Conservation (phyloP, 2,797 vertebrate genomes). For the Pseudochaenichthys georgianus region DNA sequence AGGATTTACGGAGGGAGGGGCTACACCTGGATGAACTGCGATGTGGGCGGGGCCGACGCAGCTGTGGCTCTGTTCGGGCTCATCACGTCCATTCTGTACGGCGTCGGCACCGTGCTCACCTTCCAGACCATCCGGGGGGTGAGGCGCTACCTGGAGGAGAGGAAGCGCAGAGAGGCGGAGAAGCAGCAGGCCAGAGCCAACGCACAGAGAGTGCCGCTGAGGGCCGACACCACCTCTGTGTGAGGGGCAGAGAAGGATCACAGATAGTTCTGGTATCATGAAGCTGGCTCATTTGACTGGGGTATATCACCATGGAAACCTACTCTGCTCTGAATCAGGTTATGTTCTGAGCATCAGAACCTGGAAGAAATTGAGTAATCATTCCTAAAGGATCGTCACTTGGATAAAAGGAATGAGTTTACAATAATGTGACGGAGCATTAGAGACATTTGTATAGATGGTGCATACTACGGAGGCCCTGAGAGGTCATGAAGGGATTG, state of each 20-base stretch:
- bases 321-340: not conserved
- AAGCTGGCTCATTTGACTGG: not conserved
- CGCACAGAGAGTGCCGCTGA: slow-evolving; percentile 45
- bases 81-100: slow-evolving; percentile 88
- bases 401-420: not conserved
- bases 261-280: not conserved
- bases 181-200: slow-evolving; percentile 10
- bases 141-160: slow-evolving; percentile 66
- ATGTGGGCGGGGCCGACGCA: slow-evolving; percentile 89
- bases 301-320: not conserved
- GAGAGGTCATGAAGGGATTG: not conserved
- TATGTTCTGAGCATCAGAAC: not conserved
- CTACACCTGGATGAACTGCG: slow-evolving; percentile 95
- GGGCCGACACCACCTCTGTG: slow-evolving; percentile 59
- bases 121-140: slow-evolving; percentile 79
- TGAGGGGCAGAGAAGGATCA: slow-evolving; percentile 45
- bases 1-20: slow-evolving; percentile 89
- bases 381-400: not conserved
- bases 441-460: not conserved
- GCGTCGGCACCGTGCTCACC: slow-evolving; percentile 81
- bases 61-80: slow-evolving; percentile 92
- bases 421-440: not conserved
- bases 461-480: not conserved
- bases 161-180: slow-evolving; percentile 35
- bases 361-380: not conserved